phyloP scores from a whole-genome alignment of 2,797 vertebrate species.

The Gymnocypris eckloni region DNA sequence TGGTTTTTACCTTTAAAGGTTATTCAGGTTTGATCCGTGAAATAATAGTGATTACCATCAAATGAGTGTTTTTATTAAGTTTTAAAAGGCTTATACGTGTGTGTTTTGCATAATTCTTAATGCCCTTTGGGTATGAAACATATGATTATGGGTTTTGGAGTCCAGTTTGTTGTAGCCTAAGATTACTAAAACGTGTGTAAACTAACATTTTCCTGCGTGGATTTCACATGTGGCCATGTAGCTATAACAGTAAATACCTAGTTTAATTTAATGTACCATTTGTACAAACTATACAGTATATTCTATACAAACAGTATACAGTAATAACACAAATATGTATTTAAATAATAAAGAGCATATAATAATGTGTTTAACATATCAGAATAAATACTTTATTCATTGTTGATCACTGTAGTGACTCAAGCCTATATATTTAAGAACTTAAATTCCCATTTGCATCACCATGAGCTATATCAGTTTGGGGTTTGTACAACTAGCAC shows the following conservation, averaged over 20 bases:
- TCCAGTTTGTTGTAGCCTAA: not conserved
- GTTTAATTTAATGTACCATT: not conserved
- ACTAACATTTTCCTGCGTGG: not conserved
- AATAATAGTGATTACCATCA: not conserved
- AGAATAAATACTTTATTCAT: too few relatives aligned
- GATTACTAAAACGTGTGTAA: not conserved
- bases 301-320: not conserved
- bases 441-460: not conserved
- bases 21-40: not conserved
- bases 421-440: too few relatives aligned
- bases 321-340: not conserved
- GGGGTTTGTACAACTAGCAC: constrained; percentile 6
- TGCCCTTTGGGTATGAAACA: not conserved
- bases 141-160: not conserved
- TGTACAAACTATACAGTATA: not conserved
- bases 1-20: not conserved
- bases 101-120: not conserved
- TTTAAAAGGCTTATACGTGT: not conserved
- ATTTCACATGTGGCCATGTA: not conserved
- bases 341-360: too few relatives aligned
- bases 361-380: too few relatives aligned
- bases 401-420: not conserved
- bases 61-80: not conserved
- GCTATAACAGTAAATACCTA: not conserved
- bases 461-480: not conserved